These are phyloP conservation scores for Cylas formicarius DNA, from an alignment of 1,140 invertebrate genomes.

Conservation along the genomic window DNA sequence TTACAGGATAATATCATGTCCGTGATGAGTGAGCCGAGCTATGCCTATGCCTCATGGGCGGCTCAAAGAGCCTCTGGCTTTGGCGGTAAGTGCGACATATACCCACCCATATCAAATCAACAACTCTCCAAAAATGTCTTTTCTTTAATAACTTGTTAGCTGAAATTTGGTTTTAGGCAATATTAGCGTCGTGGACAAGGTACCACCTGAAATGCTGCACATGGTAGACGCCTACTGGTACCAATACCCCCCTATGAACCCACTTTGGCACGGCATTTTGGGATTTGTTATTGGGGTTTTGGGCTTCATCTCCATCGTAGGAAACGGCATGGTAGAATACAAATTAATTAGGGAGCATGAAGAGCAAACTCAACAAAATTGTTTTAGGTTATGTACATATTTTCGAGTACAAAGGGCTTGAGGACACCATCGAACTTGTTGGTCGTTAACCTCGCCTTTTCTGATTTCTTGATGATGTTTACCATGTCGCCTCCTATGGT, in stretches of 20 bases:
- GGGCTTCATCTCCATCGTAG: slow-evolving; percentile 61
- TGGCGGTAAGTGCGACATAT: slow-evolving; percentile 23
- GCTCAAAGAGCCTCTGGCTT: slow-evolving; percentile 24
- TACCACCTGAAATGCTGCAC: slow-evolving; percentile 64
- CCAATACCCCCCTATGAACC: slow-evolving; percentile 69
- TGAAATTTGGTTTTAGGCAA: slow-evolving; percentile 41
- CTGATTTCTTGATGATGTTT: slow-evolving; percentile 84
- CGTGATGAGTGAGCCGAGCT: slow-evolving; percentile 41
- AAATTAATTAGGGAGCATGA: slow-evolving; percentile 1
- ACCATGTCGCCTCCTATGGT: slow-evolving; percentile 77
- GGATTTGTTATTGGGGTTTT: slow-evolving; percentile 67
- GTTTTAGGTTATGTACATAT: slow-evolving; percentile 69
- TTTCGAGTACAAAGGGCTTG: slow-evolving; percentile 65
- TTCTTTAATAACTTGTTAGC: neutral
- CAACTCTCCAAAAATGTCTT: neutral
- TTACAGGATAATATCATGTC: slow-evolving; percentile 35
- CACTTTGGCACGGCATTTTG: slow-evolving; percentile 70
- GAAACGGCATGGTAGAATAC: slow-evolving; percentile 65
- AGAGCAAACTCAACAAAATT: neutral
- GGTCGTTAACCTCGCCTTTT: slow-evolving; percentile 79
- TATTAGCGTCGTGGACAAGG: slow-evolving; percentile 65
- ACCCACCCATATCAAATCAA: neutral
- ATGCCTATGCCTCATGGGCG: slow-evolving; percentile 35
- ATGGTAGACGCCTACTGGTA: slow-evolving; percentile 66
- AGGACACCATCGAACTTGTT: slow-evolving; percentile 78